Conservation (phyloP, 2,113 vertebrate species). For the Rhynchomys soricoides region DNA sequence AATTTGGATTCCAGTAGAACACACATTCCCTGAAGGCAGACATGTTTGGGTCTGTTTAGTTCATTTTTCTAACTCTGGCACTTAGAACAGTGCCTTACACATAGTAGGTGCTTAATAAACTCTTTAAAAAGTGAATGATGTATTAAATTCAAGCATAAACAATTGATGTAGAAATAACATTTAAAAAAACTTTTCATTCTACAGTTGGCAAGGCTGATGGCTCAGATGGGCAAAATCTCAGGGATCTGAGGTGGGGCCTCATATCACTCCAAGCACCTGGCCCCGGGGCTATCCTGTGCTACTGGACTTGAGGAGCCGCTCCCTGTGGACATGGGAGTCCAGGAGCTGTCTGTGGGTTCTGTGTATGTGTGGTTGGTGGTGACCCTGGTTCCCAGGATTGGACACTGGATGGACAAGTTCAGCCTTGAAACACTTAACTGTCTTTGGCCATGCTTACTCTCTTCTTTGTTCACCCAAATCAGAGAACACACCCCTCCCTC, state of each 20-base stretch:
- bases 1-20: not conserved
- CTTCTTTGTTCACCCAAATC: not conserved
- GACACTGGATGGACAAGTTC: not conserved
- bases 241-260: not conserved
- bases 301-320: not conserved
- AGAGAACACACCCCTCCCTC: not conserved
- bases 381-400: not conserved
- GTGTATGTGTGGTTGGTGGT: not conserved
- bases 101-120: not conserved
- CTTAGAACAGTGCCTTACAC: conserved; percentile 5
- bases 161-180: conserved; percentile 14
- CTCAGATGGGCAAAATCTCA: not conserved
- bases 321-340: not conserved
- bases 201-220: not conserved
- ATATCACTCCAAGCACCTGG: not conserved
- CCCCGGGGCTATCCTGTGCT: not conserved
- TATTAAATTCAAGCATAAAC: conserved; percentile 17
- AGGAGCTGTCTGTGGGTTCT: not conserved
- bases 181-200: not conserved
- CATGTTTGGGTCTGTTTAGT: not conserved
- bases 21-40: not conserved
- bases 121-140: not conserved
- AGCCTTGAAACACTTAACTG: not conserved
- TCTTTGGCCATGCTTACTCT: not conserved
- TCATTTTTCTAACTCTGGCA: not conserved